A percentile compares a stretch with the other conserved stretches of the same genome.
phyloP scores from a whole-genome alignment of 2,113 vertebrate genomes.

The Eudyptes chrysolophus region DNA sequence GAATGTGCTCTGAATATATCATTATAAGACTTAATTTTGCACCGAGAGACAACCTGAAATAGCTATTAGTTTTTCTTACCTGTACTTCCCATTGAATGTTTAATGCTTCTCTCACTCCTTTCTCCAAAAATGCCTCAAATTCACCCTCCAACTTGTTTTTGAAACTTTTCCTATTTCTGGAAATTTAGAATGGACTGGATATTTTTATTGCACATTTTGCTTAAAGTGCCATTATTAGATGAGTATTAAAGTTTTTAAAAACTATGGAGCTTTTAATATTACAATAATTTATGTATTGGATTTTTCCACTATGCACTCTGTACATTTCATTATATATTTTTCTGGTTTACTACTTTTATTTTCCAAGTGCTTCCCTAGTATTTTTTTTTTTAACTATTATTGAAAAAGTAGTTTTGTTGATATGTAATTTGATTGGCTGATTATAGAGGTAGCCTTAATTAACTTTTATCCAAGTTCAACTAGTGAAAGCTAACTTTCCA shows the following conservation, averaged over 20 bases:
- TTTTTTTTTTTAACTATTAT: neutral
- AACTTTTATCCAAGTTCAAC: neutral
- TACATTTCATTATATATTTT: neutral
- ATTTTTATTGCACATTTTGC: neutral
- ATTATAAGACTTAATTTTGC: conserved; percentile 34
- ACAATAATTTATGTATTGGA: neutral
- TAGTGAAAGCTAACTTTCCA: neutral
- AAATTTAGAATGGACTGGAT: neutral
- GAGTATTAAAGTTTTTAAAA: neutral
- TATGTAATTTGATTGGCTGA: neutral
- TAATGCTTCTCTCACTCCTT: neutral
- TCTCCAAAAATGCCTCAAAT: neutral
- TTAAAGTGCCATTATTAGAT: neutral
- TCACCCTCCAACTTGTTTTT: neutral
- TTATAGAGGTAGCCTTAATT: neutral
- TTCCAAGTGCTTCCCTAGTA: neutral
- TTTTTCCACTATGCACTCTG: neutral
- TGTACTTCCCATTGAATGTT: neutral
- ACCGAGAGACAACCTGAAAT: neutral
- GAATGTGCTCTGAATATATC: conserved; percentile 42
- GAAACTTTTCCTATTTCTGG: neutral
- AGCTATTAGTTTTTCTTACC: neutral
- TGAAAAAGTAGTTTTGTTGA: neutral
- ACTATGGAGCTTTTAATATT: neutral
- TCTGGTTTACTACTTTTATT: neutral